Percentiles rank a stretch among this genome's conserved stretches.
Evolutionary conservation across 2,113 vertebrate genomes (phyloP).

Genomic region (Muscicapa adusta): DNA sequence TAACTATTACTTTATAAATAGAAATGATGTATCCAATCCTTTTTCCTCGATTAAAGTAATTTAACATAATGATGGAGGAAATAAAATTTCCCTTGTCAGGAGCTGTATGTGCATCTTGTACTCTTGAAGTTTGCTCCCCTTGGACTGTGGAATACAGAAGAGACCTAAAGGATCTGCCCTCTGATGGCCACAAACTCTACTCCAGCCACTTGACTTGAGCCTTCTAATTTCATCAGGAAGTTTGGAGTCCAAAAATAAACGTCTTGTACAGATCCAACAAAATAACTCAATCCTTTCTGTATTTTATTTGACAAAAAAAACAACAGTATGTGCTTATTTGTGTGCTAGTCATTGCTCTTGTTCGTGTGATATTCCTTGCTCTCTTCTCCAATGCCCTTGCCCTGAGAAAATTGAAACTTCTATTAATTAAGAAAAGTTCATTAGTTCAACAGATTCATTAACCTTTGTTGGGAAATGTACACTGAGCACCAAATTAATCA

Average conservation of each 20-base stretch:
- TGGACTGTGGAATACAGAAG: not conserved
- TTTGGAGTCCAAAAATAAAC: not conserved
- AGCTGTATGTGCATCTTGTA: rapidly evolving
- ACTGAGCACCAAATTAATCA: conserved; percentile 64
- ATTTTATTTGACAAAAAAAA: not conserved
- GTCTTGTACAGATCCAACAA: not conserved
- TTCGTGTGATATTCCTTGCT: not conserved
- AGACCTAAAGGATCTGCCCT: not conserved
- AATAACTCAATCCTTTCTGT: not conserved
- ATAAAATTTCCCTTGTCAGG: not conserved
- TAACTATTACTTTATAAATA: conserved; percentile 14
- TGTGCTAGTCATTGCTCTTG: not conserved
- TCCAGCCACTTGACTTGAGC: not conserved
- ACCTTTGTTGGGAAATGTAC: conserved; percentile 53
- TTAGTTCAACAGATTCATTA: conserved; percentile 63
- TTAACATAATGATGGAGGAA: not conserved
- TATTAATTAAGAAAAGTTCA: conserved; percentile 60
- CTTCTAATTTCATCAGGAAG: not conserved
- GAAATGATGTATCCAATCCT: not conserved
- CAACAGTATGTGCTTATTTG: not conserved
- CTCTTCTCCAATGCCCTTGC: not conserved
- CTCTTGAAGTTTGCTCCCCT: not conserved
- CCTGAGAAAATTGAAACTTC: conserved; percentile 45
- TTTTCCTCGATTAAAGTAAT: not conserved
- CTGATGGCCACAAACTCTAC: not conserved